Base-by-base conservation (phyloP, 35 echinoderm and acorn worm species). In the Apostichopus parvimensis region DNA sequence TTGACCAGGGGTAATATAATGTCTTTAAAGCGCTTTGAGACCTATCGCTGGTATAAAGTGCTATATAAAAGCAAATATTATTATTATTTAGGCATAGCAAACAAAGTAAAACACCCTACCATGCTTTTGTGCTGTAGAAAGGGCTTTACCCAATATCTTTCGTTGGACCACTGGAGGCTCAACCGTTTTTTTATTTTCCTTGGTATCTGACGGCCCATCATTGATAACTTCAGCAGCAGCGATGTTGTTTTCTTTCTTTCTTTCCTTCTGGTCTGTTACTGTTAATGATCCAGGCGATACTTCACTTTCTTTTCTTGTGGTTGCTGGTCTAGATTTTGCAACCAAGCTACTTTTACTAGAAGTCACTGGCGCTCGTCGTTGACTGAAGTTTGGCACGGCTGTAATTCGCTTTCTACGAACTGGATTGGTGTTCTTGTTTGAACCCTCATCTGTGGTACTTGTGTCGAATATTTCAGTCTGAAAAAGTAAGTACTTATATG, bases 381-480 rank as follows among this genome's bases (percentile, higher is more conserved):
- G 79, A 20, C 79, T 55, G 12, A 82, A 56, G 28, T 82, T 82
- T 82, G 79, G 79, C 9, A 82, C 79, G 6, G 79, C 79, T 26
- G 79, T 82, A 58, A 82, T 82, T 53, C 79, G 28, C 56, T 82
- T 82, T 57, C 79, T 82, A n/a, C 79, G 79, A 55, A 82, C 79
- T 82, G 52, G 79, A 82, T 57, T 82, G 6, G 6, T 9, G 18
- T 14, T n/a, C 28, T 82, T 82, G 56, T 55, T 82, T 80, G 18
- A 6, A 2, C 18, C 78, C 18, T 80, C 78, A 28, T 8, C 9
- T 80, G 78, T 80, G 9, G 25, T 80, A 17, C 78, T 80, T 12
- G 22, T 45, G 23, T 80, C 78, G 9, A 52, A 11, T 6, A 80
- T 25, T 80, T 80, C 78, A 80, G 78, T 80, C 78, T 80, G 25